A percentile compares a stretch with the other conserved stretches of the same genome.
phyloP scores from a whole-genome alignment of 2,797 vertebrate species.

The Galago senegalensis region DNA sequence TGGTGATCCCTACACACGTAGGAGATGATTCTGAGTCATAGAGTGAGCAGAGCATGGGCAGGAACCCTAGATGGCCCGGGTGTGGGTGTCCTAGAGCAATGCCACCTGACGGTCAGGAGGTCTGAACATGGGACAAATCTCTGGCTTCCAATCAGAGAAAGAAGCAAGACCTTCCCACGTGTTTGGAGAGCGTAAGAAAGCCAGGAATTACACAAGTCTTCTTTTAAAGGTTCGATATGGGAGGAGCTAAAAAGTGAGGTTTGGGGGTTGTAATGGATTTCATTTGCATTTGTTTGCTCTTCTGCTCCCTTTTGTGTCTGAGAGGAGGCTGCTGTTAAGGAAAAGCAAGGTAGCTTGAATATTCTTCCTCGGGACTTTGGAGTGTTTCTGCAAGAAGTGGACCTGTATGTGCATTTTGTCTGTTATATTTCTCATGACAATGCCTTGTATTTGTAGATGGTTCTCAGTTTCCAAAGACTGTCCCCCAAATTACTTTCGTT shows the following conservation, averaged over 20 bases:
- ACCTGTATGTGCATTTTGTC: background rate
- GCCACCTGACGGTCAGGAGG: accelerated
- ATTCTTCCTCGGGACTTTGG: background rate
- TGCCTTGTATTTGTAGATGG: background rate
- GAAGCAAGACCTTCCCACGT: background rate
- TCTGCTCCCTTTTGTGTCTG: background rate
- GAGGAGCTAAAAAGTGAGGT: background rate
- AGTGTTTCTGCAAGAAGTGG: background rate
- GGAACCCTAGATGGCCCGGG: background rate
- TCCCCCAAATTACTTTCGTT: background rate
- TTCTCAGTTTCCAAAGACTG: slow-evolving; percentile 30
- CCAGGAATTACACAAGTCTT: background rate
- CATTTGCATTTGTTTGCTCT: background rate
- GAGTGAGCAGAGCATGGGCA: background rate
- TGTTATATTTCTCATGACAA: background rate
- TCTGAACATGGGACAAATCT: background rate
- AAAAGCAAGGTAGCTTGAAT: background rate
- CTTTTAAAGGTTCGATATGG: background rate
- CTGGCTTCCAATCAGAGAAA: background rate
- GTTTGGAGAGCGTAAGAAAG: background rate
- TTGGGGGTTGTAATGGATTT: background rate
- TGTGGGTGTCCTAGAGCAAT: background rate
- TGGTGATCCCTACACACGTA: background rate
- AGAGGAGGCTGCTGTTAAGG: background rate
- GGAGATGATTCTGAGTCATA: background rate